These are phyloP conservation scores for Tichodroma muraria DNA, from an alignment of 2,113 vertebrate genomes.

Conservation along the genomic window DNA sequence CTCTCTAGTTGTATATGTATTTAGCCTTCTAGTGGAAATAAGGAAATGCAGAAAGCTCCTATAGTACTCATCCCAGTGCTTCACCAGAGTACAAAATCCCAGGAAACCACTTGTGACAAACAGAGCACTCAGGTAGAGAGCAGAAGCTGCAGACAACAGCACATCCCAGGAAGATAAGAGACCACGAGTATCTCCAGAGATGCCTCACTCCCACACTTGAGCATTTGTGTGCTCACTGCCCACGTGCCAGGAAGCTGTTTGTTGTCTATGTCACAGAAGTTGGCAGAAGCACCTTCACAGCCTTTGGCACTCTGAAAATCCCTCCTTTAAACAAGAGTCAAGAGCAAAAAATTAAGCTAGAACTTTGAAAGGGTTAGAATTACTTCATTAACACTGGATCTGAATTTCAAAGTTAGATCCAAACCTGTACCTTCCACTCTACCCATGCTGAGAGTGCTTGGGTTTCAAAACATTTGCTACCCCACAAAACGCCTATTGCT, in stretches of 20 bases:
- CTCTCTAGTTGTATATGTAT: neutral
- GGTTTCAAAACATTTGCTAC: neutral
- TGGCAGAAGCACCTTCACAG: neutral
- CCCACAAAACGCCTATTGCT: neutral
- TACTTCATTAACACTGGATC: neutral
- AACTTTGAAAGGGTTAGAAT: neutral
- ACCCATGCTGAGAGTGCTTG: neutral
- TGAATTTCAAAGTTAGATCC: neutral
- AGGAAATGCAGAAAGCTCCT: neutral
- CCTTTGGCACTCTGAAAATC: neutral
- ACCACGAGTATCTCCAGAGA: neutral
- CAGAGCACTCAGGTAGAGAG: neutral
- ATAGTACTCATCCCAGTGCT: neutral
- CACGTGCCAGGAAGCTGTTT: neutral
- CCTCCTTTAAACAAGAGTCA: neutral
- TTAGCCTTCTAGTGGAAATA: neutral
- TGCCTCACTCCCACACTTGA: neutral
- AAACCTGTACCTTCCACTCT: neutral
- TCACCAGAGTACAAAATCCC: neutral
- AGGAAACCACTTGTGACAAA: neutral
- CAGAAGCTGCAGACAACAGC: neutral
- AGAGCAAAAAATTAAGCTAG: neutral
- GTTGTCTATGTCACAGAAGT: too few species aligned
- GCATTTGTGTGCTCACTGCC: neutral
- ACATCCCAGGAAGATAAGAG: neutral